Evolutionary conservation across 37 sponge, comb jelly and placozoan species (phyloP), one percentile per base, ranked within the genome.

Genomic region (Aplysina aerophoba): DNA sequence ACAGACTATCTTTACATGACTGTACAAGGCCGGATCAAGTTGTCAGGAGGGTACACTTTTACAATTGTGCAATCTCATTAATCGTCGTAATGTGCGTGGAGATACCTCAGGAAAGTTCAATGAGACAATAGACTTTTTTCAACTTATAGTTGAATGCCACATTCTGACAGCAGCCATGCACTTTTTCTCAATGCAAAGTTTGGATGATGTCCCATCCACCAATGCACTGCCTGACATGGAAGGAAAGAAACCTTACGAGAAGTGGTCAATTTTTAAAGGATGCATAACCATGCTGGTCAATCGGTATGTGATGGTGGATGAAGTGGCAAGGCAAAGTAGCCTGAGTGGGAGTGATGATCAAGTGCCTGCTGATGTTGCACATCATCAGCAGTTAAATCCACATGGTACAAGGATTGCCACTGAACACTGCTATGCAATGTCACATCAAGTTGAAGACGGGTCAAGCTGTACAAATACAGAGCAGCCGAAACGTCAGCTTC

Each of bases 51-150:
- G 87, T 11, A 81, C 82, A 27, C 58, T 87, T 4, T 5, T 68
- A 15, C 87, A 87, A 69, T 59, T 87, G 55, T 0, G 82, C 0
- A 87, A 87, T 67, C 38, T 87, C 11, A 87, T 87, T 35, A 80
- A 87, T 44, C 36, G 87, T 25, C 54, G 73, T 33, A 87, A 87
- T 34, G 73, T 81, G 3, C 35, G 41, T 37, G 12, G 20, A 21
- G 82, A 87, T 31, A 58, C 71, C 30, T 30, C 59, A 3, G 60
- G 73, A 4, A 40, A 54, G 22, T 50, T 87, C 56, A 87, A 87
- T 81, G 82, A 40, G 15, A 17, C 44, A 37, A 19, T 69, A 4
- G 87, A 87, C 50, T 87, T 87, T 55, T 81, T 87, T 65, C 73
- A 68, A 25, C 25, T 87, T 25, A 82, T 81, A 6, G 55, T 66